These are phyloP conservation scores for Upupa epops DNA, from an alignment of 2,113 vertebrate species.

Conservation along the genomic window DNA sequence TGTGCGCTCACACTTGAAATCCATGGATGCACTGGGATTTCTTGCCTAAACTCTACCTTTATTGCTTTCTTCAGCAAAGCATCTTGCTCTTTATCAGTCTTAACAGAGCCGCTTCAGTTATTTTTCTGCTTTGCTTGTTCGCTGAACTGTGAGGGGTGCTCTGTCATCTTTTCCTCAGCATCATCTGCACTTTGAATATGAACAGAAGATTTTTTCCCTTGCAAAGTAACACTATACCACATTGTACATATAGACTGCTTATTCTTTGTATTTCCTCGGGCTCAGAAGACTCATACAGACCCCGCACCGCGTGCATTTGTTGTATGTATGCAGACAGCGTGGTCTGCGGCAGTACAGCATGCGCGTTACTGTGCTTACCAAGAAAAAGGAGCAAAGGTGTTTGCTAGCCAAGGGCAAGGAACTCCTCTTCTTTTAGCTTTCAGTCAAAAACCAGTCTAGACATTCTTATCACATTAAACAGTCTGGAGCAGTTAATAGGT, in stretches of 20 bases:
- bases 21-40: background rate
- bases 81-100: background rate
- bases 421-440: conserved; percentile 36
- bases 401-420: conserved; percentile 60
- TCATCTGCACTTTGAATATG: background rate
- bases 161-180: background rate
- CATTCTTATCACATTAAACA: conserved; percentile 50
- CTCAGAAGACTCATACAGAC: background rate
- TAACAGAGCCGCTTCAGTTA: background rate
- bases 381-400: conserved; percentile 11
- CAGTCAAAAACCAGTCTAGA: conserved; percentile 35
- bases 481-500: conserved; percentile 45
- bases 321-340: background rate
- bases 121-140: background rate
- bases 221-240: background rate
- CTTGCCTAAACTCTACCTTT: background rate
- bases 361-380: background rate
- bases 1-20: background rate
- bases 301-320: background rate
- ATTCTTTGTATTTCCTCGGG: background rate
- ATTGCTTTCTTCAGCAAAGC: background rate
- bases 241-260: background rate
- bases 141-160: background rate
- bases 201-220: background rate
- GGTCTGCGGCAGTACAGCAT: background rate